phyloP scores from a whole-genome alignment of 2,888 invertebrate genomes.

The Scaptomyza tumidula region DNA sequence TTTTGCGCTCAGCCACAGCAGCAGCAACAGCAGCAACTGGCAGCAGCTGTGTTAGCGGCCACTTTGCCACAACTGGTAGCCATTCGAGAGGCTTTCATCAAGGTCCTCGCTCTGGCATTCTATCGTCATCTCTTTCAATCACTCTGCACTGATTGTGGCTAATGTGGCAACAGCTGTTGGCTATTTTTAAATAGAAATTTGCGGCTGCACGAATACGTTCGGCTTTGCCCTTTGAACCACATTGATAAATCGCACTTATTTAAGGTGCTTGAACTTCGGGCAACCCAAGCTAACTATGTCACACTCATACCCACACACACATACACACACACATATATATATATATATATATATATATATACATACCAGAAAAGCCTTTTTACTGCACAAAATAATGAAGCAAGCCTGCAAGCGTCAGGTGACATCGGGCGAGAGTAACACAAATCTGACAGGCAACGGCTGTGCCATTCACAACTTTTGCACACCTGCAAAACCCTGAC shows the following conservation, averaged over 20 bases:
- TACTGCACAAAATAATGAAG: slow-evolving; percentile 1
- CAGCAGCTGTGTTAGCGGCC: slow-evolving; percentile 40
- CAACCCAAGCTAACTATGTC: slow-evolving; percentile 3
- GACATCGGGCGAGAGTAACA: slow-evolving; percentile 15
- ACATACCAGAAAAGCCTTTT: slow-evolving; percentile 11
- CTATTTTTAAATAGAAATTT: slow-evolving; percentile 55
- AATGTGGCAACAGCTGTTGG: slow-evolving; percentile 72
- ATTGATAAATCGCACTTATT: slow-evolving; percentile 62
- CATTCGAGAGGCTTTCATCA: slow-evolving; percentile 59
- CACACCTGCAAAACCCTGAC: not conserved
- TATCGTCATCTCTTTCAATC: not conserved
- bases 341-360: no score
- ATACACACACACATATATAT: no score
- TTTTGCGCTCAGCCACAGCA: slow-evolving; percentile 75
- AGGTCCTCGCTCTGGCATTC: slow-evolving; percentile 14
- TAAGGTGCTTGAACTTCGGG: slow-evolving; percentile 21
- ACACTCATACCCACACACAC: not conserved
- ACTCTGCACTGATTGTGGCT: slow-evolving; percentile 46
- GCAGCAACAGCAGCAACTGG: slow-evolving; percentile 5
- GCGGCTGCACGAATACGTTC: slow-evolving; percentile 23
- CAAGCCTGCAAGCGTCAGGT: slow-evolving; percentile 22
- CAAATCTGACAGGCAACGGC: slow-evolving; percentile 34
- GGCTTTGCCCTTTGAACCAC: slow-evolving; percentile 20
- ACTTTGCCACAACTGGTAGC: slow-evolving; percentile 46
- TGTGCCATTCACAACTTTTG: slow-evolving; percentile 2